Evolutionary conservation across 1,140 invertebrate genomes (phyloP).

Genomic region (Megathymus violae): DNA sequence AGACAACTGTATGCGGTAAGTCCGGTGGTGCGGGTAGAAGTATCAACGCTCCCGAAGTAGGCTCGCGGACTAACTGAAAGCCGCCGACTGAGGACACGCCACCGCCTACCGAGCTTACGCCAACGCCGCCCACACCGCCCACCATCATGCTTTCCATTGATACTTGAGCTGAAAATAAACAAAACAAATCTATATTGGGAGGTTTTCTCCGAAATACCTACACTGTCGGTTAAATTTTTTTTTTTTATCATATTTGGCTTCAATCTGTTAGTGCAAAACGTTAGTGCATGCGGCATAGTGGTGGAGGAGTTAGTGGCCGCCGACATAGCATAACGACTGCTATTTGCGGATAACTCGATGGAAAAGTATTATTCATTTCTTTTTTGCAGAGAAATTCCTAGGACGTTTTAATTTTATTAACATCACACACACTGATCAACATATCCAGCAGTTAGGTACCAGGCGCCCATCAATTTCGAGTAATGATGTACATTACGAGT

Average conservation of each 20-base stretch:
- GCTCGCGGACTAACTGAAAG: slow-evolving; percentile 92
- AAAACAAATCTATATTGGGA: slow-evolving; percentile 9
- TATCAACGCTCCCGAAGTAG: slow-evolving; percentile 90
- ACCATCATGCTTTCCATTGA: slow-evolving; percentile 88
- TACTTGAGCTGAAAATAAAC: slow-evolving; percentile 84
- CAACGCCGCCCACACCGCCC: slow-evolving; percentile 82
- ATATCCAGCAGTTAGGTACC: slow-evolving; percentile 22
- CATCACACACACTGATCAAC: slow-evolving; percentile 2
- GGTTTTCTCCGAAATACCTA: too few species aligned
- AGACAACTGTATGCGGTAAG: slow-evolving; percentile 90
- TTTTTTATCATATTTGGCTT: too few species aligned
- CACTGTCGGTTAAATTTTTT: too few species aligned
- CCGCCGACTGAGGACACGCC: slow-evolving; percentile 66
- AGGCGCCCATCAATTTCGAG: slow-evolving; percentile 41
- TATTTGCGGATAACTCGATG: too few species aligned
- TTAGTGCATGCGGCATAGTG: too few species aligned
- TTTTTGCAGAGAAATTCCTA: too few species aligned
- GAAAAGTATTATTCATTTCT: too few species aligned
- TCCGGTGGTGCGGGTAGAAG: slow-evolving; percentile 90
- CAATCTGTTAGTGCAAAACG: too few species aligned
- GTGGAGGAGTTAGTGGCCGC: too few species aligned
- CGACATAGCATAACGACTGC: too few species aligned
- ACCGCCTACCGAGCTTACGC: slow-evolving; percentile 76
- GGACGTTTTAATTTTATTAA: neutral
- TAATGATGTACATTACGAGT: slow-evolving; percentile 41